Base-by-base conservation (phyloP, 2,113 vertebrate species). In the Hiodon alosoides region DNA sequence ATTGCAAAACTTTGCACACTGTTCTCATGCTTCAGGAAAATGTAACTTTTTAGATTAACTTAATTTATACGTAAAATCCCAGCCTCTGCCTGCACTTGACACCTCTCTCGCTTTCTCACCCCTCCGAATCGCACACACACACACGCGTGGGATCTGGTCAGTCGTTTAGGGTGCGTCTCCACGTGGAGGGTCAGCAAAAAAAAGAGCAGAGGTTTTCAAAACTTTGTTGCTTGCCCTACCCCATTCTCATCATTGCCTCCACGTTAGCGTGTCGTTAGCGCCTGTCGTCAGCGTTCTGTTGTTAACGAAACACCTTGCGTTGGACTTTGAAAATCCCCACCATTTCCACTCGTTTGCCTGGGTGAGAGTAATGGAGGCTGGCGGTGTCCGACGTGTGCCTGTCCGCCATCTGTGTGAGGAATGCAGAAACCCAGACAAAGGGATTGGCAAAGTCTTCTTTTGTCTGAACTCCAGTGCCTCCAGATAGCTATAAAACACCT, bases 401-500 rank as follows among this genome's bases (percentile, higher is more conserved):
- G 91, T 93, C 89, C 92, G 85, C 92, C 92, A 94, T 93, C 92
- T 94, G 93, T 91, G 88, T 88, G 82, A 91, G 89, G 93, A 93
- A 94, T 94, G 92, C 85, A 76, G 82, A 86, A 82, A 89, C 84
- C 86, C 91, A 93, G 91, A 93, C 92, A 92, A 92, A 93, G 93
- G 90, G 88, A 89, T 90, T 93, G 91, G 91, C 92, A 91, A 84
- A 88, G 86, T 85, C 85, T 89, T 91, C 84, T 85, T 86, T 84
- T 88, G 86, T 93, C 91, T 94, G 92, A 90, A 90, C 85, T 90
- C 90, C 89, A 90, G 90, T 89, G 90, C 88, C 92, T 93, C 86
- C 80, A 90, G 92, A 92, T 91, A 93, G 88, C 91, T 85, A 87
- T 93, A 92, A 93, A 94, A 94, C 92, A 94, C 93, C 93, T 94